A percentile compares a stretch with the other conserved stretches of the same genome.
Evolutionary conservation across 2,888 invertebrate species (phyloP).

Genomic region (Cryptus armator): DNA sequence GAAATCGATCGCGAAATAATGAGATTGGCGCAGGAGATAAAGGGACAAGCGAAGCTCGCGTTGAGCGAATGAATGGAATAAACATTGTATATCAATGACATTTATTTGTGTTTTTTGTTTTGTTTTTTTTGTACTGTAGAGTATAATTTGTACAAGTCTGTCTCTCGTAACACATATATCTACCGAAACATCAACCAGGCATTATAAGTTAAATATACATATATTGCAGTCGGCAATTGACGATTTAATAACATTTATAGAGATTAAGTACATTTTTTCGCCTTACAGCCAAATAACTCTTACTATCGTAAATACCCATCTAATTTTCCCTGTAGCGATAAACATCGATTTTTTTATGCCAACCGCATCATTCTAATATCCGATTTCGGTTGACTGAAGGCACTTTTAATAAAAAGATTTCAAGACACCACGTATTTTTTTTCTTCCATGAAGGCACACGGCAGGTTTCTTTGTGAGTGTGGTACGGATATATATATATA

Average conservation of each 20-base stretch:
- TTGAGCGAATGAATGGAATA: conserved; percentile 72
- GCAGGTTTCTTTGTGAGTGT: neutral
- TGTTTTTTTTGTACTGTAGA: conserved; percentile 48
- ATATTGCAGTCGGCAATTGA: neutral
- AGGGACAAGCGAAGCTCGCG: conserved; percentile 83
- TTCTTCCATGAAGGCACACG: conserved; percentile 25
- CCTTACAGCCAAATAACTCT: conserved; percentile 3
- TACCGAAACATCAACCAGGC: conserved; percentile 35
- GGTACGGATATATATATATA: neutral
- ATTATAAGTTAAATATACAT: conserved; percentile 50
- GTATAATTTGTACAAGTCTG: conserved; percentile 59
- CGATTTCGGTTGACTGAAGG: conserved; percentile 23
- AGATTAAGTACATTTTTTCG: conserved; percentile 16
- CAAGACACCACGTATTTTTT: conserved; percentile 20
- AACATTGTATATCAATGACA: conserved; percentile 1
- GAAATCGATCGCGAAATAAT: conserved; percentile 80
- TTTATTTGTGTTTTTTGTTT: conserved; percentile 42
- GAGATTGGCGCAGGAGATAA: conserved; percentile 82
- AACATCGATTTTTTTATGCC: neutral
- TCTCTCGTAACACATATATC: conserved; percentile 17
- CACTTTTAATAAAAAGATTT: conserved; percentile 17
- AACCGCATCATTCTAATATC: conserved; percentile 10
- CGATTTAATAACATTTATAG: neutral
- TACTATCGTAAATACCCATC: conserved; percentile 2
- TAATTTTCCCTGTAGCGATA: neutral